Conservation (phyloP, 2,113 vertebrate species). For the Oncorhynchus mykiss region DNA sequence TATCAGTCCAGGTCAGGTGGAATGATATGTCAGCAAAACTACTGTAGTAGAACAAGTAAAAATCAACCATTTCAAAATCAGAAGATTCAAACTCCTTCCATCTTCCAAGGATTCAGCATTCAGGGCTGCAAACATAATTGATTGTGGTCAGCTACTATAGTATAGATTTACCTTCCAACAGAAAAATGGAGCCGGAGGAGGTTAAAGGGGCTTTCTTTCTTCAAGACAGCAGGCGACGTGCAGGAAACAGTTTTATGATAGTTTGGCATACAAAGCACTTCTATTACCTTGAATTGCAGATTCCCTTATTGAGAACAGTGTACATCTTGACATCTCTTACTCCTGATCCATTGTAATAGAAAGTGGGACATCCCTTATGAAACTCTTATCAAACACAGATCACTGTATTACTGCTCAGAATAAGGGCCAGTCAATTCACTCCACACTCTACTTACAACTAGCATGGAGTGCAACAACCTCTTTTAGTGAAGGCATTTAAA, state of each 20-base stretch:
- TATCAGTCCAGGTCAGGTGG: not conserved
- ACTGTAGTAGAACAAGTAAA: not conserved
- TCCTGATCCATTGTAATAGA: conserved; percentile 21
- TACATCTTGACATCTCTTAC: conserved; percentile 7
- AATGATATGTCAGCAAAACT: not conserved
- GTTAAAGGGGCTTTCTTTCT: conserved; percentile 31
- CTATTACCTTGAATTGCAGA: conserved; percentile 51
- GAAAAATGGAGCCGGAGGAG: not conserved
- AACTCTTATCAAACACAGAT: conserved; percentile 5
- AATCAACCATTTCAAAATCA: too few species aligned
- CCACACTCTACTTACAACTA: not conserved
- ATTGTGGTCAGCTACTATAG: not conserved
- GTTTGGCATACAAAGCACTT: conserved; percentile 34
- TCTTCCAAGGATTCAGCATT: not conserved
- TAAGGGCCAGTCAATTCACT: conserved; percentile 2
- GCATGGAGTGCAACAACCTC: not conserved
- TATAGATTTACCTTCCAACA: not conserved
- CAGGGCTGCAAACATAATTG: not conserved
- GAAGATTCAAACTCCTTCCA: not conserved
- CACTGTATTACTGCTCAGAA: not conserved
- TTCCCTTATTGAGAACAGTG: conserved; percentile 35
- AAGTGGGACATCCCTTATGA: not conserved
- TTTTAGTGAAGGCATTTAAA: not conserved
- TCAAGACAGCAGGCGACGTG: conserved; percentile 44
- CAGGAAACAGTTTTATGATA: conserved; percentile 9